Evolutionary conservation across 2,888 invertebrate species (phyloP), one percentile per base, ranked within the genome.

Genomic region (Catonia carolina): DNA sequence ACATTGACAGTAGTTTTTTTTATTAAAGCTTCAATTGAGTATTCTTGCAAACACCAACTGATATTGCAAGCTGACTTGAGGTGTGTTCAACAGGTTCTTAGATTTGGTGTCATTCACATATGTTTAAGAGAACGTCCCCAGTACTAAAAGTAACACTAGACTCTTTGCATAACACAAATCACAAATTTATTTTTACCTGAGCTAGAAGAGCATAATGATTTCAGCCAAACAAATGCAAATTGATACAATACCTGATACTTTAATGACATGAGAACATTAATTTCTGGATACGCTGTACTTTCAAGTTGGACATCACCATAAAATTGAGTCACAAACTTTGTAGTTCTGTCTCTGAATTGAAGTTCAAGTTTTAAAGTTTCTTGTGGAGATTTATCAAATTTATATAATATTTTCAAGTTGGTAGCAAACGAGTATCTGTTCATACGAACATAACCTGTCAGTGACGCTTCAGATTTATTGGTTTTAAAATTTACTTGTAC

Each of bases 401-500:
- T 81, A 66, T 86, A 86, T 66, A 84, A 81, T 5, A 85, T 69
- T 64, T 81, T 80, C 2, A 86, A 69, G 62, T 84, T 82, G 0
- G 80, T 77, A 0, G 81, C 80, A 51, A 74, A 58, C 27, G 73
- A 72, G 69, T 77, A 15, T 71, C 79, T 61, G 70, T 78, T 69
- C 73, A 76, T 70, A 1, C 82, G 78, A 52, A 89, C 79, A 68
- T 87, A 87, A 0, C 90, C 90, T 31, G 79, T 74, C n/a, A 89
- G 72, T 61, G 81, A 77, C 47, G 88, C 87, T 55, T 81, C 82
- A 0, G 90, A 73, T 62, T 84, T 82, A 66, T 86, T 88, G 0
- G 89, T 90, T 73, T 86, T 83, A 68, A 90, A 89, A 49, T 83
- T 83, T 8, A 87, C 71, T 60, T 84, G 78, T 7, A 90, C 80